Conservation (phyloP, 2,888 invertebrate genomes). For the Tridacna gigas region DNA sequence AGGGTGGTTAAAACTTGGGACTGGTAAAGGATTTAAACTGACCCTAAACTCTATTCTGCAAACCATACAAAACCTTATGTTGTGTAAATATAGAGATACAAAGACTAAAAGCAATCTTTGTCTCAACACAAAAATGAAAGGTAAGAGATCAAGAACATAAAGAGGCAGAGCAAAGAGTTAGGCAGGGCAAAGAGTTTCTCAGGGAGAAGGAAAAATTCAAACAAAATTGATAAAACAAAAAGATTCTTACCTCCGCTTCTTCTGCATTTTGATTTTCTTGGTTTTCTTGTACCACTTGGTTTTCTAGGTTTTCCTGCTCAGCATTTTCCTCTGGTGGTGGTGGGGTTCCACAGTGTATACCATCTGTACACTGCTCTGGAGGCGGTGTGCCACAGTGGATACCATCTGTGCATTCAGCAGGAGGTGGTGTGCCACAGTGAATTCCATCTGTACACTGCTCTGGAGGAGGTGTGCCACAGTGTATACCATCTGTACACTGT, state of each 20-base stretch:
- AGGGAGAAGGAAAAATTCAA: too few species aligned
- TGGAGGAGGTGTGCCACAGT: conserved; percentile 66
- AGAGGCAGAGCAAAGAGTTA: too few species aligned
- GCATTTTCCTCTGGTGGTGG: conserved; percentile 51
- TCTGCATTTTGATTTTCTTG: conserved; percentile 36
- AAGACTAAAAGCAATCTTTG: too few species aligned
- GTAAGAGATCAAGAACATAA: too few species aligned
- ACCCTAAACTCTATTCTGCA: too few species aligned
- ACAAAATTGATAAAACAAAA: too few species aligned
- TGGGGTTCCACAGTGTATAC: conserved; percentile 67
- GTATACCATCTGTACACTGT: conserved; percentile 64
- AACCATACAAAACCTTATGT: too few species aligned
- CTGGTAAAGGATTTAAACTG: too few species aligned
- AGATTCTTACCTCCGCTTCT: conserved; percentile 14
- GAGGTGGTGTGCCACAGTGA: conserved; percentile 60
- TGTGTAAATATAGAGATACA: too few species aligned
- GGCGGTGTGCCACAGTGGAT: conserved; percentile 57
- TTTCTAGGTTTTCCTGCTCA: conserved; percentile 36
- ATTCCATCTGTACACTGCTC: conserved; percentile 54
- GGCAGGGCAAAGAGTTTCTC: too few species aligned
- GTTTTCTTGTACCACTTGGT: conserved; percentile 38
- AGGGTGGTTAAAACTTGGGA: too few species aligned
- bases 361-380: conserved; percentile 52
- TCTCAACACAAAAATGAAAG: too few species aligned
- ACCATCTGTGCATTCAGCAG: conserved; percentile 56